These are phyloP conservation scores for Cinclus mexicanus DNA, from an alignment of 2,113 vertebrate genomes.

Conservation along the genomic window DNA sequence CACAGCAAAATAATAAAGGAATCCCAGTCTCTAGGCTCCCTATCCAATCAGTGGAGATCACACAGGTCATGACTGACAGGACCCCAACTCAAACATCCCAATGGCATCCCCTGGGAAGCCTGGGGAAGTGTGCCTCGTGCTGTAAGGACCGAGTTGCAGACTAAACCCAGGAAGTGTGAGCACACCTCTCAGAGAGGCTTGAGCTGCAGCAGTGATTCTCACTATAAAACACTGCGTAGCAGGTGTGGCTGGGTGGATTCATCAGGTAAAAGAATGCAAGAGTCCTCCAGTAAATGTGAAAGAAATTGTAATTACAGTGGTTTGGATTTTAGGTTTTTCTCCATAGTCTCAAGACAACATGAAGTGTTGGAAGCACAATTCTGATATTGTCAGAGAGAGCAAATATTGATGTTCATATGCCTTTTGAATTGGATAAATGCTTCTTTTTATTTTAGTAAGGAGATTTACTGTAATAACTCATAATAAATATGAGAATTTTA, in stretches of 20 bases:
- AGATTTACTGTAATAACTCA: neutral
- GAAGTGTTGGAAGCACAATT: neutral
- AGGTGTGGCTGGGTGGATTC: neutral
- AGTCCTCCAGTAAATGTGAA: neutral
- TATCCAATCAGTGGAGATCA: neutral
- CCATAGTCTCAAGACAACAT: neutral
- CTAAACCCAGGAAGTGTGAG: neutral
- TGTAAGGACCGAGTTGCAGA: neutral
- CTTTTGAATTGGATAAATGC: neutral
- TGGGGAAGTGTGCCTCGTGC: neutral
- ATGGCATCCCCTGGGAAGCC: neutral
- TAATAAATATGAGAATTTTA: constrained; percentile 23
- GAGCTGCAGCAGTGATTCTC: neutral
- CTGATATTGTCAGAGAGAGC: neutral
- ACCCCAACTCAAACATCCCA: neutral
- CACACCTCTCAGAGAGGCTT: neutral
- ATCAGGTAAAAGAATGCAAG: neutral
- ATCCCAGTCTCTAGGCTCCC: neutral
- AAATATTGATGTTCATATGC: neutral
- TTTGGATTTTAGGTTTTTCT: neutral
- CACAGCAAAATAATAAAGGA: neutral
- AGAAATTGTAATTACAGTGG: neutral
- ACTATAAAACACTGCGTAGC: neutral
- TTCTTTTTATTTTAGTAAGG: constrained; percentile 20
- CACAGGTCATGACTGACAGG: neutral